Evolutionary conservation across 2,113 vertebrate species (phyloP), one percentile per base, ranked within the genome.

Genomic region (Ammodytes dubius): DNA sequence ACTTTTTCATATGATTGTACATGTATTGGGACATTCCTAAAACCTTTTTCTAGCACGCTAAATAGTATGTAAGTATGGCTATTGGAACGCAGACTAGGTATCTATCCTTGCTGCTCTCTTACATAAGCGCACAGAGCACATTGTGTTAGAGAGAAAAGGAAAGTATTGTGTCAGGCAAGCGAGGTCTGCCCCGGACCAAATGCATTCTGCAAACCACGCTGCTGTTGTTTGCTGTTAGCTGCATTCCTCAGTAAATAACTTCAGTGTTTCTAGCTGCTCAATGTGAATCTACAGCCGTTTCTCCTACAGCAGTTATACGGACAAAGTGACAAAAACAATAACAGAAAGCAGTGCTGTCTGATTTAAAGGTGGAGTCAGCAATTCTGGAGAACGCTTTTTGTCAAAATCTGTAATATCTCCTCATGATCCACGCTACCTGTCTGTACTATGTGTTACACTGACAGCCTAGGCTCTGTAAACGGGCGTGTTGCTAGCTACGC

Each of bases 201-300:
- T 27, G 4, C 73, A 43, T 74, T 81, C 76, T 67, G 87, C 67
- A 70, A 91, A 77, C 74, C 57, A 35, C 35, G 47, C 35, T 65
- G 19, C 43, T 79, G 66, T 79, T 80, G 79, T 88, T 74, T 83
- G 58, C 74, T 67, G 84, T 13, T 81, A 77, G 27, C 27, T 74
- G 80, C 86, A 86, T 86, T 90, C 86, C 80, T 71, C 40, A 77
- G 64, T 85, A 77, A 90, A 76, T 67, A 81, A 74, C 80, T 82
- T 72, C 74, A 78, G 54, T 76, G 75, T 86, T 86, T 80, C 27
- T 80, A 77, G 81, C 52, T 60, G 66, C 73, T 79, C 63, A 52
- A 71, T 75, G 81, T 64, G 78, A 47, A 54, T 66, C 5, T 0
- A 15, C 83, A 72, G 65, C 56, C 65, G 66, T 70, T 76, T 12